Evolutionary conservation across 2,113 vertebrate genomes (phyloP), one percentile per base, ranked within the genome.

Genomic region (Apodemus sylvaticus): DNA sequence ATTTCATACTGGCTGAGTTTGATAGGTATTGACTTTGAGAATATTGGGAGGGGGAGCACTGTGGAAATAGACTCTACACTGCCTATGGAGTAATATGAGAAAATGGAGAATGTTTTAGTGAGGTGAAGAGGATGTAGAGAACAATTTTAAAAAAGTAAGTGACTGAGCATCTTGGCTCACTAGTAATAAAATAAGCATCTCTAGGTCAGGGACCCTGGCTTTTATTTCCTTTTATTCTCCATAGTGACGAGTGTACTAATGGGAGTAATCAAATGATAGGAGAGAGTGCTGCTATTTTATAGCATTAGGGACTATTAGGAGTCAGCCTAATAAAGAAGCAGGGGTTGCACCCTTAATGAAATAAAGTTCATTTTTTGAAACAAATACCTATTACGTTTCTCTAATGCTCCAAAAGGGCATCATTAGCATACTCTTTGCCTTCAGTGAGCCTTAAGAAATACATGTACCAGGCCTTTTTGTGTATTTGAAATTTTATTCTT

Each of bases 151-250:
- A 42, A 29, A 85, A 86, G 83, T 83, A 88, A 93, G 60, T 70
- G 9, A 91, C 34, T 90, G 42, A 91, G 16, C 74, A 17, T 73
- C 82, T 91, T 55, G 22, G 42, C 45, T 96, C 68, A 66, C 17
- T 36, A 81, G 24, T 77, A 96, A 86, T 82, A 91, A 0, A 85
- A 70, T 90, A 90, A 91, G 62, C 20, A n/a, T 26, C 26, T 64
- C 22, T 31, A 97, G 73, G 53, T 96, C 87, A 93, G 73, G 29
- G 9, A 74, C 73, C 31, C 8, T 70, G 48, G 48, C 17, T 91
- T 68, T 86, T 83, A 83, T 19, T 87, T 91, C 19, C 62, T 92
- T 95, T 97, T 81, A 76, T 90, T 92, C 51, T 88, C 51, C 13
- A 66, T 39, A 90, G 79, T 51, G 42, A 76, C 70, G 62, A 95